Conservation (phyloP, 2,888 invertebrate species). For the Dorcus hopei region DNA sequence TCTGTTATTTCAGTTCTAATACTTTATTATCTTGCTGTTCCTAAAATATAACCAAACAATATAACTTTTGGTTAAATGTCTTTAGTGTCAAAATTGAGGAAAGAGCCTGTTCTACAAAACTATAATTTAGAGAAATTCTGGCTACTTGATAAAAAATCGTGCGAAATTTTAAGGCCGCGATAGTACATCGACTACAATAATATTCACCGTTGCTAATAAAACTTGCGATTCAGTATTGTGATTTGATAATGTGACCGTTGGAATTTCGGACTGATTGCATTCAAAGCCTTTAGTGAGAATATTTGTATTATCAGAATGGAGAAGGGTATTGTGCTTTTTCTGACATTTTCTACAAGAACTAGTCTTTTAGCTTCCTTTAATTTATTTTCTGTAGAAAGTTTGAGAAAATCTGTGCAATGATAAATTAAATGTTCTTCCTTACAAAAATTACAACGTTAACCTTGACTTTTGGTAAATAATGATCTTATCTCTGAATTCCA, state of each 20-base stretch:
- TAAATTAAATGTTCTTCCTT: background rate
- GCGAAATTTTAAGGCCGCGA: too few species aligned
- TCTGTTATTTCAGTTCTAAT: too few species aligned
- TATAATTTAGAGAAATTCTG: too few species aligned
- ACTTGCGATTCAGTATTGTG: background rate
- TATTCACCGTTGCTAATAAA: background rate
- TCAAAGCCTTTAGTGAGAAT: background rate
- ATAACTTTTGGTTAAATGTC: too few species aligned
- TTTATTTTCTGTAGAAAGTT: background rate
- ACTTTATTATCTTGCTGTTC: too few species aligned
- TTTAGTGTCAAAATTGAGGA: too few species aligned
- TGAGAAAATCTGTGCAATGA: slow-evolving; percentile 2
- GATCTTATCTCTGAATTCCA: background rate
- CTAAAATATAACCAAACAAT: too few species aligned
- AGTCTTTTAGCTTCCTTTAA: background rate
- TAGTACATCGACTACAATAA: background rate
- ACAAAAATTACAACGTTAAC: background rate
- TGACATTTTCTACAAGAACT: slow-evolving; percentile 1
- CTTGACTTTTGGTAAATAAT: background rate
- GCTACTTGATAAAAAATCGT: too few species aligned
- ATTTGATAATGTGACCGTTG: background rate
- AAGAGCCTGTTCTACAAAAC: too few species aligned
- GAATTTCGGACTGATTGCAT: background rate
- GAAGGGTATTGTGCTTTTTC: background rate
- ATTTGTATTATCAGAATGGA: background rate